phyloP scores from a whole-genome alignment of 2,888 invertebrate species.

The Anoncus sp. region DNA sequence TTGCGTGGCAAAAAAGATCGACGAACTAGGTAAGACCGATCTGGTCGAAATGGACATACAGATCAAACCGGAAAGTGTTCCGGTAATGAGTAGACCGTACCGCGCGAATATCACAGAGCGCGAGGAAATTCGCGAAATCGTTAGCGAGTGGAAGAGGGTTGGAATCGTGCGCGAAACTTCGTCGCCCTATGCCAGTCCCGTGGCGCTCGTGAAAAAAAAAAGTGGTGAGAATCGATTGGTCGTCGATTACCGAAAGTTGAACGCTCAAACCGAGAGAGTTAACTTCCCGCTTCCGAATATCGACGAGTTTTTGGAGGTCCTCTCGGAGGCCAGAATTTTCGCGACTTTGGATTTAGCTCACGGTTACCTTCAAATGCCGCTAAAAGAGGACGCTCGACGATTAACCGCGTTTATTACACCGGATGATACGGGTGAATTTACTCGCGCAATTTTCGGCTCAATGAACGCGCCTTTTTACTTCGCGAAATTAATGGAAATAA shows the following conservation, averaged over 20 bases:
- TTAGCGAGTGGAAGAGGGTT: slow-evolving; percentile 59
- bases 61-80: slow-evolving; percentile 47
- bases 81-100: slow-evolving; percentile 48
- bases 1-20: slow-evolving; percentile 47
- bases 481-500: slow-evolving; percentile 60
- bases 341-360: slow-evolving; percentile 55
- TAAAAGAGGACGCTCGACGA: slow-evolving; percentile 50
- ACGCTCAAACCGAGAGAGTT: slow-evolving; percentile 53
- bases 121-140: slow-evolving; percentile 53
- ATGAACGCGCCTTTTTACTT: slow-evolving; percentile 73
- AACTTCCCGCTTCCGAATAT: slow-evolving; percentile 58
- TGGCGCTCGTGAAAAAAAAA: slow-evolving; percentile 60
- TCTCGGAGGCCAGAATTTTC: slow-evolving; percentile 42
- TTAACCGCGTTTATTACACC: slow-evolving; percentile 68
- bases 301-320: slow-evolving; percentile 57
- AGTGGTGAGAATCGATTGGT: slow-evolving; percentile 63
- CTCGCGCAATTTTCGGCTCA: slow-evolving; percentile 71
- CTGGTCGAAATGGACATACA: slow-evolving; percentile 61
- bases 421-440: slow-evolving; percentile 69
- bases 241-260: slow-evolving; percentile 62
- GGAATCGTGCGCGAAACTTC: slow-evolving; percentile 63
- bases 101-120: slow-evolving; percentile 38
- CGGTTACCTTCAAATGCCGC: slow-evolving; percentile 61
- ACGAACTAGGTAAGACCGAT: slow-evolving; percentile 54
- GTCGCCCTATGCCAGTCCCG: slow-evolving; percentile 65